Conservation (phyloP, 2,113 vertebrate genomes). For the Callipepla squamata region DNA sequence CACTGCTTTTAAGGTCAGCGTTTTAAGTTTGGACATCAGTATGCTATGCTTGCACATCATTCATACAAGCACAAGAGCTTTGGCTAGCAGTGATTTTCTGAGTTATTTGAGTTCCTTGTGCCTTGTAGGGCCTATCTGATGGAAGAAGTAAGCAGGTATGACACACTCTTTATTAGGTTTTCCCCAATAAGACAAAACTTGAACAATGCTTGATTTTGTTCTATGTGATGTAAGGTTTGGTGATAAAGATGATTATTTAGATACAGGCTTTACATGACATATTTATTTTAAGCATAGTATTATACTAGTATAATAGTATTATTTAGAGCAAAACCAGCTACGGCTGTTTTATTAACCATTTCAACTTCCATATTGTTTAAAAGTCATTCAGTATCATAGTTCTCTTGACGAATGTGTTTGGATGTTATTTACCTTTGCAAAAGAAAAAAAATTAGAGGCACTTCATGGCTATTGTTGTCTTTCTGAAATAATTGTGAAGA, state of each 20-base stretch:
- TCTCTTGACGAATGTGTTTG: neutral
- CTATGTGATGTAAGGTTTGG: neutral
- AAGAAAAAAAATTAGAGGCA: neutral
- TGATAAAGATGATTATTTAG: neutral
- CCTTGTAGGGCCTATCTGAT: neutral
- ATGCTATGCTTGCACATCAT: neutral
- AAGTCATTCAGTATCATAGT: neutral
- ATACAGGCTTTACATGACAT: neutral
- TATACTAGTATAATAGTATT: neutral
- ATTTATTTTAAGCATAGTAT: neutral
- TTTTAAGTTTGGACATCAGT: neutral
- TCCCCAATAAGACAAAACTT: neutral
- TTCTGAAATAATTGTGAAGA: constrained; percentile 5
- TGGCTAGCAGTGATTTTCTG: neutral
- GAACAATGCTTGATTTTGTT: neutral
- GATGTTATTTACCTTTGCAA: neutral
- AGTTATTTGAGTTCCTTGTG: neutral
- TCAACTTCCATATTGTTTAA: neutral
- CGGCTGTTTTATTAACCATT: neutral
- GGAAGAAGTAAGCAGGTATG: neutral
- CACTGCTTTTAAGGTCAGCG: neutral
- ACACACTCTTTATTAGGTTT: neutral
- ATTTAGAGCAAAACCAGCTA: neutral
- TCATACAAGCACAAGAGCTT: neutral
- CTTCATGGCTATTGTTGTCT: neutral